Percentiles rank a stretch among this genome's conserved stretches.
Evolutionary conservation across 2,888 invertebrate species (phyloP).

Genomic region (Leptura quadrifasciata): DNA sequence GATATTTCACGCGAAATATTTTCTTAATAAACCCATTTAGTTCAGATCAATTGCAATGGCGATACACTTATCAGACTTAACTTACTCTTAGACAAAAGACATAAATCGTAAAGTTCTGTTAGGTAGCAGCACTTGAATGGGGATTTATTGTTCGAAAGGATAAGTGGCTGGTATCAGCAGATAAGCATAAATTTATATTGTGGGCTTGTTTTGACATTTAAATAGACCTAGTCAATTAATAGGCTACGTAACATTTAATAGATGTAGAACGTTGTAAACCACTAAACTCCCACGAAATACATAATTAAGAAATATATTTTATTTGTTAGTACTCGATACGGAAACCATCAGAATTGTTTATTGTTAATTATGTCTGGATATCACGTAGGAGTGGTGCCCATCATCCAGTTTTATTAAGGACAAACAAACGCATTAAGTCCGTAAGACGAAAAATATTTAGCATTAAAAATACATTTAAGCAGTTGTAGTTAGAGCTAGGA

Average conservation of each 20-base stretch:
- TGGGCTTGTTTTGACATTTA: conserved; percentile 43
- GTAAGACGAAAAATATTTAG: background rate
- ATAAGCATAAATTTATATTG: conserved; percentile 28
- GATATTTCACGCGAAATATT: too few species aligned
- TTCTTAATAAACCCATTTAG: background rate
- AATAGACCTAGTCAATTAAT: conserved; percentile 42
- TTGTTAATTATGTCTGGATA: background rate
- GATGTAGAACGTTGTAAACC: conserved; percentile 26
- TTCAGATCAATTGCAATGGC: background rate
- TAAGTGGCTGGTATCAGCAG: conserved; percentile 27
- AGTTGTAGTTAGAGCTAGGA: background rate
- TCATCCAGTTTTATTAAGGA: background rate
- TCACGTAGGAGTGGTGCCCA: background rate
- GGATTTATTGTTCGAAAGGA: conserved; percentile 27
- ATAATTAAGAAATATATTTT: conserved; percentile 29
- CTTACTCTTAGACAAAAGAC: background rate
- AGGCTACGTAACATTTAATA: conserved; percentile 38
- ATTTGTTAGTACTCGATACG: background rate
- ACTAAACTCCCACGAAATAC: conserved; percentile 19
- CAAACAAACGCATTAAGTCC: background rate
- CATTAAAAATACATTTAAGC: background rate
- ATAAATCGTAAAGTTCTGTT: conserved; percentile 5
- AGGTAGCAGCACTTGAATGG: conserved; percentile 30
- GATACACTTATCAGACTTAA: background rate
- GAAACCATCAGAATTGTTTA: background rate